Conservation (phyloP, 2,113 vertebrate genomes). For the Loxodonta africana region DNA sequence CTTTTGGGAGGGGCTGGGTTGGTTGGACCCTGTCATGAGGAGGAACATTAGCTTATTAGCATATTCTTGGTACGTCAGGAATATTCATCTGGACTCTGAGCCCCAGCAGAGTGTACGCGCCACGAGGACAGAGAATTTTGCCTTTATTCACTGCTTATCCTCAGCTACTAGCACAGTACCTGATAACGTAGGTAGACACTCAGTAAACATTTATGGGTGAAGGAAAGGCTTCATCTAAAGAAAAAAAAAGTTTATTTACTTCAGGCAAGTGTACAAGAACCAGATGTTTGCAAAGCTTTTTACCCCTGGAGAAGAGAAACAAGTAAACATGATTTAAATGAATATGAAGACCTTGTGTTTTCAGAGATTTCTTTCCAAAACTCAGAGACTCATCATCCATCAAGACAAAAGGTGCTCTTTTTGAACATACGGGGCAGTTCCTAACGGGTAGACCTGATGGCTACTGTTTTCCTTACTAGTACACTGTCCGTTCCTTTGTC, state of each 20-base stretch:
- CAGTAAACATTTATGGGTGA: slow-evolving; percentile 11
- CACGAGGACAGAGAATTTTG: slow-evolving; percentile 1
- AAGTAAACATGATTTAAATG: slow-evolving; percentile 9
- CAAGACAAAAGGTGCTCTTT: not conserved
- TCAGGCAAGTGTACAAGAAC: slow-evolving; percentile 6
- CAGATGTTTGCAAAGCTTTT: slow-evolving; percentile 17
- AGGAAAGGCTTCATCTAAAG: not conserved
- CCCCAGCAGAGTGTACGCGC: not conserved
- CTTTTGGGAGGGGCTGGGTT: not conserved
- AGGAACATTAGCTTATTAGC: slow-evolving; percentile 5
- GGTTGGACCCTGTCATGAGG: not conserved
- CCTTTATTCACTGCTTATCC: not conserved
- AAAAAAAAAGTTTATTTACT: slow-evolving; percentile 36
- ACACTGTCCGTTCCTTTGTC: not conserved
- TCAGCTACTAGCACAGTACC: not conserved
- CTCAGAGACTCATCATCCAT: not conserved
- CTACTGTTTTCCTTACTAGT: not conserved
- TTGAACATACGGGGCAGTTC: not conserved
- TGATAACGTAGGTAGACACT: not conserved
- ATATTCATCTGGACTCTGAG: not conserved
- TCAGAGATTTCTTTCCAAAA: not conserved
- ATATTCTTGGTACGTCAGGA: slow-evolving; percentile 8
- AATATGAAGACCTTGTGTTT: not conserved
- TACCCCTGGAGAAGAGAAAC: slow-evolving; percentile 17
- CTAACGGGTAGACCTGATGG: not conserved